phyloP scores from a whole-genome alignment of 1,140 invertebrate species.

The Chironomus striatipennis region DNA sequence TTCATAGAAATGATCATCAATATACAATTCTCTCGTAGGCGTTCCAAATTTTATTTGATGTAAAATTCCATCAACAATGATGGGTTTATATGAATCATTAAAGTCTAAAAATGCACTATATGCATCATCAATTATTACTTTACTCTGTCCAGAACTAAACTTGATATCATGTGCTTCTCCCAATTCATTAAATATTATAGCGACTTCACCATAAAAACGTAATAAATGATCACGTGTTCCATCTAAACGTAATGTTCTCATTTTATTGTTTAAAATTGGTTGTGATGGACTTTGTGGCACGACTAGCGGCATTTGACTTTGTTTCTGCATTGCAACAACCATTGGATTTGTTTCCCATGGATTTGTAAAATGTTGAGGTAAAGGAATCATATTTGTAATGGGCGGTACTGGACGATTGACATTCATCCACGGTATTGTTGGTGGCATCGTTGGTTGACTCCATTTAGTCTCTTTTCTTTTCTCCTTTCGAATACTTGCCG shows the following conservation, averaged over 20 bases:
- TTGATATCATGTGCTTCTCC: slow-evolving; percentile 71
- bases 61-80: slow-evolving; percentile 57
- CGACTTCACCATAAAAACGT: slow-evolving; percentile 74
- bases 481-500: not conserved
- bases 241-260: slow-evolving; percentile 32
- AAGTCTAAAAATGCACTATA: slow-evolving; percentile 57
- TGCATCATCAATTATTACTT: slow-evolving; percentile 61
- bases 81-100: slow-evolving; percentile 62
- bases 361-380: not conserved
- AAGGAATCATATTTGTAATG: not conserved
- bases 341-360: slow-evolving; percentile 24
- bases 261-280: slow-evolving; percentile 51
- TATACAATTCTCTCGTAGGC: slow-evolving; percentile 83
- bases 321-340: slow-evolving; percentile 29
- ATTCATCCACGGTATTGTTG: not conserved
- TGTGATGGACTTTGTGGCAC: slow-evolving; percentile 32
- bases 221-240: slow-evolving; percentile 59
- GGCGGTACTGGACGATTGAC: too few species aligned
- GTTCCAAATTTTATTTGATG: slow-evolving; percentile 81
- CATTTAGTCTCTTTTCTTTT: slow-evolving; percentile 27
- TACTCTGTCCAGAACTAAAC: slow-evolving; percentile 61
- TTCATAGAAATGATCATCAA: slow-evolving; percentile 79
- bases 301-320: slow-evolving; percentile 1
- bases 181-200: slow-evolving; percentile 72
- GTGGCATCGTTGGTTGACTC: slow-evolving; percentile 28